Percentiles rank a stretch among this genome's conserved stretches.
Conservation (phyloP, 1,140 invertebrate genomes). For the Mamestra configurata region DNA sequence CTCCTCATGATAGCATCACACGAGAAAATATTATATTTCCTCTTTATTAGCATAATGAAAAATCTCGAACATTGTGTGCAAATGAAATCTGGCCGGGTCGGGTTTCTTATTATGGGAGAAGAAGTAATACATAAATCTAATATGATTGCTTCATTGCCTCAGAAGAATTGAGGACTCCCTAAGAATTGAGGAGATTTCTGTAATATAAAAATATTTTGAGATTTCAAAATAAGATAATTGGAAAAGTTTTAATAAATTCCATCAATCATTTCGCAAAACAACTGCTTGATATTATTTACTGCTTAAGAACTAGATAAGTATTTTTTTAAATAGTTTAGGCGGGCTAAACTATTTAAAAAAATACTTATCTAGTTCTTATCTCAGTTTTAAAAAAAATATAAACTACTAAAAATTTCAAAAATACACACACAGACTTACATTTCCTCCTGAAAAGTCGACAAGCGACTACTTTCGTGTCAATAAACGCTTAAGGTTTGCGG, state of each 20-base stretch:
- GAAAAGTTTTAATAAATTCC: too few relatives aligned
- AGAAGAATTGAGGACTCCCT: background rate
- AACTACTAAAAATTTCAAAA: too few relatives aligned
- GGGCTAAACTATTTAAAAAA: too few relatives aligned
- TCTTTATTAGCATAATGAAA: constrained; percentile 20
- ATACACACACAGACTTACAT: too few relatives aligned
- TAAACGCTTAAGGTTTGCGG: constrained; percentile 19
- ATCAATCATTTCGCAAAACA: too few relatives aligned
- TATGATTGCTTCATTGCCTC: constrained; percentile 1
- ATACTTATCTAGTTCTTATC: too few relatives aligned
- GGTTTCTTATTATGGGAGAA: background rate
- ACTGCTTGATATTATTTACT: too few relatives aligned
- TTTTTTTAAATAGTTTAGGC: too few relatives aligned
- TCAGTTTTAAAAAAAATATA: too few relatives aligned
- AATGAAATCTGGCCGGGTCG: constrained; percentile 10
- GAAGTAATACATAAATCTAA: background rate
- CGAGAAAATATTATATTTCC: constrained; percentile 10
- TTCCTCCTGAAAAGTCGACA: background rate
- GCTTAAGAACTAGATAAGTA: too few relatives aligned
- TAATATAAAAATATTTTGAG: too few relatives aligned
- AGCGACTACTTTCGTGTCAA: constrained; percentile 6
- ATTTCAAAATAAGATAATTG: too few relatives aligned
- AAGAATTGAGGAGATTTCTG: background rate
- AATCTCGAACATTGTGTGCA: constrained; percentile 15
- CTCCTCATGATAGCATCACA: constrained; percentile 2